These are phyloP conservation scores for Tridacna gigas DNA, from an alignment of 2,888 invertebrate species.

Conservation along the genomic window DNA sequence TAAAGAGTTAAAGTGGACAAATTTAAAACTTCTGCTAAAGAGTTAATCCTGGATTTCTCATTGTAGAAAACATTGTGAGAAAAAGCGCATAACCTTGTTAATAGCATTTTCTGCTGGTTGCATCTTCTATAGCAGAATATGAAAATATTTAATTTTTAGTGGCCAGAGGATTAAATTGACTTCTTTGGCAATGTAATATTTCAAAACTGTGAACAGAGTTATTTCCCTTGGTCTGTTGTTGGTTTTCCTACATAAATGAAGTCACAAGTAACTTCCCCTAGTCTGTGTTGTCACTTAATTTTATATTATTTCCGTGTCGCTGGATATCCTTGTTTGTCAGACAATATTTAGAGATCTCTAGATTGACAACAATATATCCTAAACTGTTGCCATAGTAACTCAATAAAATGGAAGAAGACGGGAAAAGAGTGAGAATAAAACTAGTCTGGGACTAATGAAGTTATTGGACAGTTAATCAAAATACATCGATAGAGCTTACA, in stretches of 20 bases:
- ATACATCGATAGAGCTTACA: background rate
- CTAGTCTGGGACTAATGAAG: conserved; percentile 24
- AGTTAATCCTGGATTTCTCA: too few relatives aligned
- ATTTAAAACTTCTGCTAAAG: too few relatives aligned
- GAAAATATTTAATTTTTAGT: too few relatives aligned
- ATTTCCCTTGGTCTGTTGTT: background rate
- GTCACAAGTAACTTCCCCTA: background rate
- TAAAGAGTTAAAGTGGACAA: too few relatives aligned
- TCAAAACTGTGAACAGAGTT: background rate
- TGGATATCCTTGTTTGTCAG: conserved; percentile 12
- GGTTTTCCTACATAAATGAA: too few relatives aligned
- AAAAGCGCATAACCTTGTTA: too few relatives aligned
- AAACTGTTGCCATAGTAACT: conserved; percentile 49
- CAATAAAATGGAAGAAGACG: conserved; percentile 24
- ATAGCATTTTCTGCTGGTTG: too few relatives aligned
- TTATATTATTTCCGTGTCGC: conserved; percentile 11
- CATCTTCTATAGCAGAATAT: too few relatives aligned
- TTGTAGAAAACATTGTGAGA: too few relatives aligned
- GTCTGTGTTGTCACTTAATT: background rate
- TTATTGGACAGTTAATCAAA: conserved; percentile 43
- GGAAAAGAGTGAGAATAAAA: conserved; percentile 22
- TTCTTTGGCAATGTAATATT: too few relatives aligned
- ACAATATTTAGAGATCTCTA: conserved; percentile 19
- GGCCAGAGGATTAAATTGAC: too few relatives aligned
- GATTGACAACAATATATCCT: conserved; percentile 26